Conservation (phyloP, 1,140 invertebrate species). For the Galleria mellonella region DNA sequence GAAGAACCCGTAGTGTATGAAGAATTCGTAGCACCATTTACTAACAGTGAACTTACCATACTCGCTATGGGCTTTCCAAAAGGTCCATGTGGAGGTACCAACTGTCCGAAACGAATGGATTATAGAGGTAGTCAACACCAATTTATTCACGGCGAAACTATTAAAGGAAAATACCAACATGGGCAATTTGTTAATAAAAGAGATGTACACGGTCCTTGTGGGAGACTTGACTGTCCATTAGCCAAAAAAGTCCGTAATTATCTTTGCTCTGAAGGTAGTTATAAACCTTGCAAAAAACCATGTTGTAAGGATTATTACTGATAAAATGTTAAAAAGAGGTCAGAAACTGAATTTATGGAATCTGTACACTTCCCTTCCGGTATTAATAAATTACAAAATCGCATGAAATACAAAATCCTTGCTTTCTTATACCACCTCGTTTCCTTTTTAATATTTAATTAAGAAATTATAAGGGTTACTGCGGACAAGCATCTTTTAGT, state of each 20-base stretch:
- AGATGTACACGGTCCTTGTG: constrained; percentile 62
- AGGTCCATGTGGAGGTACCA: constrained; percentile 63
- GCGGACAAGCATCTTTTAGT: too few relatives aligned
- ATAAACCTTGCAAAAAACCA: constrained; percentile 58
- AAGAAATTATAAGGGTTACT: too few relatives aligned
- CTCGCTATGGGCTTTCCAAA: constrained; percentile 66
- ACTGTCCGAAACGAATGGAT: constrained; percentile 63
- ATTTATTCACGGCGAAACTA: constrained; percentile 51
- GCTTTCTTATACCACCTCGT: too few relatives aligned
- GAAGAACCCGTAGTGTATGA: constrained; percentile 46
- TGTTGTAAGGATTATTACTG: constrained; percentile 55
- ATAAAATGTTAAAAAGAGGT: too few relatives aligned
- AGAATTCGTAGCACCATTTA: constrained; percentile 56
- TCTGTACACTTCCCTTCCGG: too few relatives aligned
- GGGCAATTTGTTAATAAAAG: constrained; percentile 61
- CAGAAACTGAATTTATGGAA: too few relatives aligned
- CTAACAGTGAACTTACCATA: constrained; percentile 50
- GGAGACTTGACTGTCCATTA: constrained; percentile 58
- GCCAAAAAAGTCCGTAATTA: constrained; percentile 57
- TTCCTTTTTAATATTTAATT: too few relatives aligned
- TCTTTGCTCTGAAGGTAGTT: constrained; percentile 50
- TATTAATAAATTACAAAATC: too few relatives aligned
- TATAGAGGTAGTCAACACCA: constrained; percentile 58
- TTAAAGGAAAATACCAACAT: constrained; percentile 57
- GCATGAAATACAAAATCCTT: too few relatives aligned